Evolutionary conservation across 1,140 invertebrate genomes (phyloP), one percentile per base, ranked within the genome.

Genomic region (Chelonus insularis): DNA sequence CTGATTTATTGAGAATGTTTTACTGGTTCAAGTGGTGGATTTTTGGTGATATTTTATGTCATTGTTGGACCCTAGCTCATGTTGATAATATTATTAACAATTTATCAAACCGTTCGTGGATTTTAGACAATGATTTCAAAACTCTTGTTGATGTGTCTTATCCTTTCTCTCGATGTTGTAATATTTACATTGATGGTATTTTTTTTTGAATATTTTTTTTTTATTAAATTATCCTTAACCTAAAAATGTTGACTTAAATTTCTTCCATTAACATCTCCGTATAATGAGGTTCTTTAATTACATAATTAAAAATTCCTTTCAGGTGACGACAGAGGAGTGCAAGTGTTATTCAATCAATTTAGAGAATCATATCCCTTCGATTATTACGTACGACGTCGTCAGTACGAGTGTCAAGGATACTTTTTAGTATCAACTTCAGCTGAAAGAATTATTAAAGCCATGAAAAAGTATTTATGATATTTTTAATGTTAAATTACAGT

Each of bases 341-440:
- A 61, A 4, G 58, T 61, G 6, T n/a, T 73, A 20, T 73, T 76
- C 21, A 52, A 54, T 12, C 52, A 67, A 23, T 76, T 76, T 50
- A 62, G 63, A 7, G 41, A 59, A 50, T 47, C 62, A 16, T 76
- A 75, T 66, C 64, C 58, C 1, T 64, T 64, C 41, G 60, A 68
- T 20, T 77, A 77, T 47, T 41, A 68, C 1, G 20, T 76, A 8
- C 51, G 52, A 0, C 8, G 16, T 21, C 63, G 14, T 9, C 51
- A 12, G 1, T 51, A 67, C 11, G 61, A 63, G 1, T 77, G 75
- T 18, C 14, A 64, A 4, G 72, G 63, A 11, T 70, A 75, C 29
- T 63, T 77, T 5, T 56, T 74, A 7, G 16, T 76, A 0, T 64
- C 63, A 4, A 37, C 65, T 1, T 50, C 47, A 4, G 68, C 60